Percentiles rank a stretch among this genome's conserved stretches.
Evolutionary conservation across 2,113 vertebrate genomes (phyloP).

Genomic region (Tragelaphus strepsiceros): DNA sequence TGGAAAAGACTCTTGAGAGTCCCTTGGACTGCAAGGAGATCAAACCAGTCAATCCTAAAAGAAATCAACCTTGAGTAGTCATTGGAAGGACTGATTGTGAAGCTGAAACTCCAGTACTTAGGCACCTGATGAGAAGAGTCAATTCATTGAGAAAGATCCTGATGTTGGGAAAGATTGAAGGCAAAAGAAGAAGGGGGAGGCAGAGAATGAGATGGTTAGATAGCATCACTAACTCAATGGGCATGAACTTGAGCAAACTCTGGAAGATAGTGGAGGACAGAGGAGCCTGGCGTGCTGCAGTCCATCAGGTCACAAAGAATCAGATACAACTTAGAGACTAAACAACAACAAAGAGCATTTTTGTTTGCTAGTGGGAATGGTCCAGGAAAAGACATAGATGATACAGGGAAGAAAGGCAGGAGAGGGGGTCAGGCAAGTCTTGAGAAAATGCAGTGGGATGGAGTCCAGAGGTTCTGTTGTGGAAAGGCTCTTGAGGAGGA

Average conservation of each 20-base stretch:
- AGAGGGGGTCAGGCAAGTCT: not conserved
- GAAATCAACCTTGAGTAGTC: not conserved
- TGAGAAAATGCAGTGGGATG: not conserved
- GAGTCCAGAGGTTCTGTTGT: not conserved
- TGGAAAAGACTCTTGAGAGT: not conserved
- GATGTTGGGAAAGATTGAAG: not conserved
- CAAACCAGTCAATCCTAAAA: not conserved
- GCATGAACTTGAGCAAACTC: not conserved
- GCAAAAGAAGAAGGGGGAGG: not conserved
- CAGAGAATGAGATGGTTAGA: not conserved
- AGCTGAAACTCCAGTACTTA: not conserved
- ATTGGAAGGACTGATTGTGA: not conserved
- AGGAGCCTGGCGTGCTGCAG: not conserved
- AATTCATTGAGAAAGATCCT: not conserved
- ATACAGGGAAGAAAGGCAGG: not conserved
- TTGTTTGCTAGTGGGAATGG: not conserved
- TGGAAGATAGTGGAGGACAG: not conserved
- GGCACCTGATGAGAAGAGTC: not conserved
- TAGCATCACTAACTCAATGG: not conserved
- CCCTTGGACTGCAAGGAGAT: not conserved
- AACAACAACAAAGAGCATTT: not conserved
- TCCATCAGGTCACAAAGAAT: not conserved
- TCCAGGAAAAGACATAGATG: not conserved
- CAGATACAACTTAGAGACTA: not conserved
- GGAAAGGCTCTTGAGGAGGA: not conserved